These are phyloP conservation scores for Loripinus fragilis DNA, from an alignment of 2,888 invertebrate species.

Conservation along the genomic window DNA sequence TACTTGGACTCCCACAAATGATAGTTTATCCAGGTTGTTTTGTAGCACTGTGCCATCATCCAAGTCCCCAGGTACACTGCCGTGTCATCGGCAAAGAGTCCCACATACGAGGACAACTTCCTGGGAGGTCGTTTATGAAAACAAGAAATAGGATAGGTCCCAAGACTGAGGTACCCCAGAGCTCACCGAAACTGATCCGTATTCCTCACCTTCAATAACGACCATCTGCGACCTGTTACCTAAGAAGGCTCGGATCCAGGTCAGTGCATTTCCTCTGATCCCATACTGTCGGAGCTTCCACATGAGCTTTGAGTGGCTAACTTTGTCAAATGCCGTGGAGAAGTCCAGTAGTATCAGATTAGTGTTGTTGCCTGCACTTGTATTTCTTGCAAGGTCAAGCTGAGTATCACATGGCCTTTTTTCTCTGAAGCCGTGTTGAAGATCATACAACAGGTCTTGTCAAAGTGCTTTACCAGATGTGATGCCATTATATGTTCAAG, in stretches of 20 bases:
- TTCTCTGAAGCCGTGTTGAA: not conserved
- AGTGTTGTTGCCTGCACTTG: not conserved
- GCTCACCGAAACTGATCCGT: not conserved
- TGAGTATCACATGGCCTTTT: not conserved
- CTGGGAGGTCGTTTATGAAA: not conserved
- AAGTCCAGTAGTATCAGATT: not conserved
- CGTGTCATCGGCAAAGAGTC: not conserved
- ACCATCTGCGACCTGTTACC: not conserved
- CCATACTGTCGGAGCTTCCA: not conserved
- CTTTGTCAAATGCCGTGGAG: slow-evolving; percentile 4
- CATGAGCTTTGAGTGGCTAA: not conserved
- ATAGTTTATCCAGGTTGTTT: not conserved
- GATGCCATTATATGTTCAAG: not conserved
- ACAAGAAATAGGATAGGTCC: not conserved
- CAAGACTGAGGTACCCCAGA: not conserved
- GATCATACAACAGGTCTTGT: not conserved
- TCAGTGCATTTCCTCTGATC: not conserved
- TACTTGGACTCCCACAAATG: not conserved
- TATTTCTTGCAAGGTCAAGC: not conserved
- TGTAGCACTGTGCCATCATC: not conserved
- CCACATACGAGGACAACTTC: not conserved
- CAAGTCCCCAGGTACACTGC: not conserved
- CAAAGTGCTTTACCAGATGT: not conserved
- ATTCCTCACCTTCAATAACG: not conserved
- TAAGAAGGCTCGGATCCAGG: not conserved